Percentiles rank a stretch among this genome's conserved stretches.
Evolutionary conservation across 2,797 vertebrate genomes (phyloP).

Genomic region (Macrochelys suwanniensis): DNA sequence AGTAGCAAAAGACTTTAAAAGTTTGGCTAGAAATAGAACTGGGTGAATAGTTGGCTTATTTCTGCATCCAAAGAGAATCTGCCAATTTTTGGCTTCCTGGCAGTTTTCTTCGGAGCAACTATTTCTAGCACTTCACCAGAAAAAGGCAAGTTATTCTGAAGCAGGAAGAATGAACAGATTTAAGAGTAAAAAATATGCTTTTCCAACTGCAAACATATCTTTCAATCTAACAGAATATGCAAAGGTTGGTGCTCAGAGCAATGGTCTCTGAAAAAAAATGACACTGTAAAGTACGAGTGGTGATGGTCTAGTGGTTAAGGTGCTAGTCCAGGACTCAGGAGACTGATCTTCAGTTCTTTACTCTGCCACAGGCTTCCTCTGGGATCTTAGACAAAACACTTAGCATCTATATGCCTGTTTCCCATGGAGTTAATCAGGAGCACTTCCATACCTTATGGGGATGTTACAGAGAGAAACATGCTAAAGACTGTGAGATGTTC

Average conservation of each 20-base stretch:
- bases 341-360: not conserved
- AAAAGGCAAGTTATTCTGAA: slow-evolving; percentile 47
- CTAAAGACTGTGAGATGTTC: not conserved
- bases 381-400: not conserved
- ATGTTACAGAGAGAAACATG: not conserved
- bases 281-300: not conserved
- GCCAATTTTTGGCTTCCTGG: slow-evolving; percentile 28
- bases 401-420: not conserved
- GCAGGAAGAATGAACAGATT: slow-evolving; percentile 35
- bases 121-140: slow-evolving; percentile 26
- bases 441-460: not conserved
- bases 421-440: not conserved
- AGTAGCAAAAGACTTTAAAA: slow-evolving; percentile 60
- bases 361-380: not conserved
- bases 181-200: slow-evolving; percentile 4
- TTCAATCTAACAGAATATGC: slow-evolving; percentile 3
- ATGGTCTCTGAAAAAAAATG: not conserved
- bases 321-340: not conserved
- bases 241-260: slow-evolving; percentile 29
- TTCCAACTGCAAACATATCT: not conserved
- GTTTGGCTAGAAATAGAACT: slow-evolving; percentile 62
- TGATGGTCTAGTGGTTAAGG: not conserved
- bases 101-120: slow-evolving; percentile 13
- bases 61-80: slow-evolving; percentile 29
- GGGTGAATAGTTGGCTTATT: slow-evolving; percentile 46